Base-by-base conservation (phyloP, 2,888 invertebrate genomes). In the Clunio marinus region DNA sequence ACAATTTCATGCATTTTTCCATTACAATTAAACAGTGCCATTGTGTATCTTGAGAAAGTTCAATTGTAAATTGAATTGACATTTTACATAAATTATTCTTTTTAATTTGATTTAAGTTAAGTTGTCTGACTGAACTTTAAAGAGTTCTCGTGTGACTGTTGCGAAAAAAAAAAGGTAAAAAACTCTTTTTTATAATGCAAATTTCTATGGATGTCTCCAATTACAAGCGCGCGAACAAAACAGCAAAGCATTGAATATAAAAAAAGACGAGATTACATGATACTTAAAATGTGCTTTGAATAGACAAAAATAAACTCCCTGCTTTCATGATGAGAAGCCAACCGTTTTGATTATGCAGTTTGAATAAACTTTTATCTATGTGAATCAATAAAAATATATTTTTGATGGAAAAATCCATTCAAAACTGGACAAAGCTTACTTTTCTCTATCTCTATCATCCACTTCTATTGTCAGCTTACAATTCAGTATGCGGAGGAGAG, bases 221-320 rank as follows among this genome's bases (percentile, higher is more conserved):
- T 51, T 51, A 51, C 51, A 51, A 51, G 10, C 7, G 7, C 17
- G 13, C 2, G 17, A 15, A 17, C 10, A 17, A 41, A 41, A 51
- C 4, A 32, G 32, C 5, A 32, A 32, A 32, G 10, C 10, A 10
- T 4, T 10, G 32, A 4, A 32, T 32, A 32, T 7, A 32, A 32
- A 10, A 45, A n/a, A n/a, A 45, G 7, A 15, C 15, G 57, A 57
- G 57, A 57, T 57, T 57, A 57, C 57, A 57, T 24, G 57, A 57
- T 20, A 27, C 24, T 57, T 17, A 51, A 17, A 22, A 2, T 8
- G 22, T 17, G 51, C 7, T 51, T n/a, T 45, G 45, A 45, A 45
- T n/a, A n/a, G n/a, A n/a, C n/a, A n/a, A n/a, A n/a, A n/a, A n/a
- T n/a, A n/a, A n/a, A n/a, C n/a, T n/a, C n/a, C n/a, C n/a, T n/a